Base-by-base conservation (phyloP, 2,797 vertebrate genomes). In the Alosa sapidissima region DNA sequence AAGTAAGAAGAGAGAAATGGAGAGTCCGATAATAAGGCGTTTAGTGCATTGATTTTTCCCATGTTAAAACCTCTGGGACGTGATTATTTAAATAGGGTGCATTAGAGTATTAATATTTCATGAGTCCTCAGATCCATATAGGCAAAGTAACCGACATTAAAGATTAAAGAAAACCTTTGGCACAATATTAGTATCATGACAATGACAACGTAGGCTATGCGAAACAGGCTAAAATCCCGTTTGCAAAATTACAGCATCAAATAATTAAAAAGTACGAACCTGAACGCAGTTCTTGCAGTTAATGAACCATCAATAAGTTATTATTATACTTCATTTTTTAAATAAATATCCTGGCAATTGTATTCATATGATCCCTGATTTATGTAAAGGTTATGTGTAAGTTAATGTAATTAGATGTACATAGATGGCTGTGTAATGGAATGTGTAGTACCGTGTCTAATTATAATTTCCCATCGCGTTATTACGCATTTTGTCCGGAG, bases 41-140 rank as follows among this genome's bases (percentile, higher is more conserved):
- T 78, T 47, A 47, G 45, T 78, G 72, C 72, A 78, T 78, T 47
- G 72, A 36, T 78, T 78, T 45, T 47, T 47, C 5, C 36, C 86
- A 60, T 24, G 45, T 81, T 83, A 91, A 93, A 91, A 87, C 93
- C 91, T 81, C 62, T 81, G 92, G 93, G 95, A 93, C 86, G 89
- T 93, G 91, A 94, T 96, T 94, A 93, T 93, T 93, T 92, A 92
- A 92, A 82, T 21, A 58, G 83, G 86, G 81, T 55, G 84, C 91
- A 92, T 93, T 94, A 90, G 87, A 86, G 87, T 87, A 94, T 96
- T 92, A 94, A 96, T 96, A 95, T 94, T 95, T 94, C 62, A 96
- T 33, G 89, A 60, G 84, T 84, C 83, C 81, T 82, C 54, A 65
- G 72, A 47, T 85, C 92, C 83, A 89, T 88, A 93, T 91, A 93